These are phyloP conservation scores for Drosophila prosaltans DNA, from an alignment of 1,140 invertebrate genomes.

Conservation along the genomic window DNA sequence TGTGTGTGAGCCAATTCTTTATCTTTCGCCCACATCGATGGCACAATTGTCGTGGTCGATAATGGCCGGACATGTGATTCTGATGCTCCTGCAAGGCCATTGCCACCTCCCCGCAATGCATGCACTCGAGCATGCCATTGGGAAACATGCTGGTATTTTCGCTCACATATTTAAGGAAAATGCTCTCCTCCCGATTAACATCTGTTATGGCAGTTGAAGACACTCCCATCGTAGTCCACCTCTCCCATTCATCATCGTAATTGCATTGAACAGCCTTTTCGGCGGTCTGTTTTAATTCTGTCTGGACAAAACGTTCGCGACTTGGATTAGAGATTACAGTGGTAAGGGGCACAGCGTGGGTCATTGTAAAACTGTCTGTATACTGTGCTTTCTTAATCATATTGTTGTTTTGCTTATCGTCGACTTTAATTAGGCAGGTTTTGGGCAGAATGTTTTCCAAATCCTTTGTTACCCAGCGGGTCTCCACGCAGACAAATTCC, in stretches of 20 bases:
- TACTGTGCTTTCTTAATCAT: background rate
- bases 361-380: constrained; percentile 3
- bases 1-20: constrained; percentile 33
- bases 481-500: constrained; percentile 45
- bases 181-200: background rate
- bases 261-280: constrained; percentile 15
- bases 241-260: background rate
- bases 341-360: background rate
- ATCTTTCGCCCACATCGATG: constrained; percentile 45
- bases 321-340: background rate
- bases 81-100: constrained; percentile 31
- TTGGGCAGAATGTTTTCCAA: background rate
- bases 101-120: constrained; percentile 58
- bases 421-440: background rate
- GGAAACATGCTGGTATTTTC: constrained; percentile 47
- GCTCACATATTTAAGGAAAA: constrained; percentile 43
- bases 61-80: constrained; percentile 54
- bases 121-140: constrained; percentile 65
- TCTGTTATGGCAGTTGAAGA: background rate
- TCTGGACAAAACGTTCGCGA: background rate
- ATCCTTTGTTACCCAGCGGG: constrained; percentile 18
- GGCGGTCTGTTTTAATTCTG: background rate
- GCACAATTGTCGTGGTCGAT: constrained; percentile 46
- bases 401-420: too few species aligned
- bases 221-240: background rate